Evolutionary conservation across 1,140 invertebrate species (phyloP), one percentile per base, ranked within the genome.

Genomic region (Aricia agestis): DNA sequence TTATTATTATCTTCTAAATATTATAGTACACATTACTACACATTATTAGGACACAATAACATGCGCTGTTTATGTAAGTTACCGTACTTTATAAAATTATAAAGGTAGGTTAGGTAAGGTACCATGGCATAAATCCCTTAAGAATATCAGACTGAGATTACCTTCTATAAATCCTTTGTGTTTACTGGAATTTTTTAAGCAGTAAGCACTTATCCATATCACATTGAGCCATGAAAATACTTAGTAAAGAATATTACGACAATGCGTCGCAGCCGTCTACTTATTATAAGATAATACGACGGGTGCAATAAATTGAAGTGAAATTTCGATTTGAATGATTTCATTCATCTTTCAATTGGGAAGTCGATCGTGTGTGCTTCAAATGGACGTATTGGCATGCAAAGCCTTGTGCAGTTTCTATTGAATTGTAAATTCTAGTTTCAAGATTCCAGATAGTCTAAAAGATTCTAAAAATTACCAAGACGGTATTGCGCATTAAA

Each of bases 381-480:
- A 89, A 87, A 87, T 84, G 82, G 83, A 86, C 84, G 85, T 85
- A 89, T 87, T 87, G 85, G 81, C 85, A 87, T 89, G 85, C 85
- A 87, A 89, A 89, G 85, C 85, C 85, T 86, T 86, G 82, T 84
- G 85, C 84, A 84, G 83, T 85, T 82, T 82, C 85, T 83, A 89
- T 89, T 87, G 87, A 89, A 89, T 89, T 89, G 87, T 86, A 89
- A 87, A 87, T 87, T 83, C 83, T 69, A 69, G 68, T 69, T 69
- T 69, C 68, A 69, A 69, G 68, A 69, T 58, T 69, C 68, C 18
- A 63, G 18, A 63, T 18, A 69, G 68, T 69, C 68, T 69, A 58
- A 52, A 58, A 36, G 59, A 63, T 63, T 63, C 19, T 63, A 63
- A 63, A 63, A 63, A 63, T 63, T 63, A 63, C 59, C 59, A 63